These are phyloP conservation scores for Oncorhynchus gorbuscha DNA, from an alignment of 2,113 vertebrate species.

Conservation along the genomic window DNA sequence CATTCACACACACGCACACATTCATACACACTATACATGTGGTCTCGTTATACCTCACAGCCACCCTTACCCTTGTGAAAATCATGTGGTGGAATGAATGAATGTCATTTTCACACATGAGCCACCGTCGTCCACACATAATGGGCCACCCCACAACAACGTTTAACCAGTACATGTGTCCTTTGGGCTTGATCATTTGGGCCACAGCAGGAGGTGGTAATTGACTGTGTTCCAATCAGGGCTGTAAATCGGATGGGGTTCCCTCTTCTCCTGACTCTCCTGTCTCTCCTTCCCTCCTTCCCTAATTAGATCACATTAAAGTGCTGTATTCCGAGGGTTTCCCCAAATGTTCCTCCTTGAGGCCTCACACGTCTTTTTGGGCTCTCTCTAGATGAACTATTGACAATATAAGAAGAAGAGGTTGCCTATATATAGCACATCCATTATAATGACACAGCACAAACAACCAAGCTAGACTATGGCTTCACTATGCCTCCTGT, in stretches of 20 bases:
- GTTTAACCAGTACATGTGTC: conserved; percentile 79
- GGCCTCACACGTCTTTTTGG: not conserved
- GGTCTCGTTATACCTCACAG: not conserved
- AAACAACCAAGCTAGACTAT: too few species aligned
- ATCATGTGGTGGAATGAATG: conserved; percentile 69
- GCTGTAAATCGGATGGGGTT: conserved; percentile 60
- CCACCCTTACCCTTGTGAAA: conserved; percentile 32
- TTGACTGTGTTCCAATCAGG: conserved; percentile 65
- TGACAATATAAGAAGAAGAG: not conserved
- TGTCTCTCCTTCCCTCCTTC: conserved; percentile 35
- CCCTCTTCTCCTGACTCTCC: conserved; percentile 3
- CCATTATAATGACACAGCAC: too few species aligned
- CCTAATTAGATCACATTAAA: conserved; percentile 61
- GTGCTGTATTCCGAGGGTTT: conserved; percentile 27
- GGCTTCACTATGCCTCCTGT: not conserved
- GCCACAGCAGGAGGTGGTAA: conserved; percentile 65
- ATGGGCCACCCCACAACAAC: conserved; percentile 77
- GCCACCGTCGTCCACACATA: conserved; percentile 75
- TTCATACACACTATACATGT: not conserved
- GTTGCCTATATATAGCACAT: not conserved
- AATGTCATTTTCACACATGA: conserved; percentile 78
- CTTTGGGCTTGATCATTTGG: conserved; percentile 77
- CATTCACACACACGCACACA: conserved; percentile 6
- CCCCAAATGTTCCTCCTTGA: not conserved
- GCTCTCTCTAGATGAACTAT: conserved; percentile 13